Conservation (phyloP, 1,140 invertebrate species). For the Sycophila sp. region DNA sequence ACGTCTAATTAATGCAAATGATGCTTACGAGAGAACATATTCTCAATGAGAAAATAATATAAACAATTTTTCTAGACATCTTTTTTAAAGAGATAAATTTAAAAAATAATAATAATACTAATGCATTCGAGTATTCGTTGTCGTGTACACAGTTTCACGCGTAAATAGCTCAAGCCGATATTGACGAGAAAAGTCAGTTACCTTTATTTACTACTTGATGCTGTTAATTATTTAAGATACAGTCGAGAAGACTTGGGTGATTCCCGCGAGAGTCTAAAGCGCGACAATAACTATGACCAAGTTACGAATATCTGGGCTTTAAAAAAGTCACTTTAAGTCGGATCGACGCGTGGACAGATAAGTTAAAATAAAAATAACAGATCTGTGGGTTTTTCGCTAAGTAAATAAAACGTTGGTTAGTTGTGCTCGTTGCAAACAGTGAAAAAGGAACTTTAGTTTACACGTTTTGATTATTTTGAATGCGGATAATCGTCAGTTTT, state of each 20-base stretch:
- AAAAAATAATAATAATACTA: too few relatives aligned
- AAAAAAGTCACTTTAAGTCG: background rate
- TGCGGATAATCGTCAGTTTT: background rate
- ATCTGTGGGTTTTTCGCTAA: too few relatives aligned
- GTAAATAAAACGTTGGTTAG: background rate
- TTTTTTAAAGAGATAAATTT: too few relatives aligned
- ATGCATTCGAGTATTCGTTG: conserved; percentile 18
- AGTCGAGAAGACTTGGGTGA: background rate
- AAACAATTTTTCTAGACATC: background rate
- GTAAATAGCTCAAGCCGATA: background rate
- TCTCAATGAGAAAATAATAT: background rate
- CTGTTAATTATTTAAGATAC: too few relatives aligned
- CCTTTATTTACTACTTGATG: background rate
- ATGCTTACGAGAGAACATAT: too few relatives aligned
- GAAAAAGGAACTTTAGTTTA: conserved; percentile 30
- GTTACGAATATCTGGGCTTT: background rate
- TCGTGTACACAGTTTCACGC: conserved; percentile 1
- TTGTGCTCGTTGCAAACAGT: conserved; percentile 15
- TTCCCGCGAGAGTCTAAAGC: background rate
- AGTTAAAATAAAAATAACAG: too few relatives aligned
- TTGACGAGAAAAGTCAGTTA: background rate
- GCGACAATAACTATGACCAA: background rate
- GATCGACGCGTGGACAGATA: too few relatives aligned
- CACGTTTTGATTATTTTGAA: conserved; percentile 26
- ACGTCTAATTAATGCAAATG: too few relatives aligned